phyloP scores from a whole-genome alignment of 2,888 invertebrate genomes.

The Acleris emargana region DNA sequence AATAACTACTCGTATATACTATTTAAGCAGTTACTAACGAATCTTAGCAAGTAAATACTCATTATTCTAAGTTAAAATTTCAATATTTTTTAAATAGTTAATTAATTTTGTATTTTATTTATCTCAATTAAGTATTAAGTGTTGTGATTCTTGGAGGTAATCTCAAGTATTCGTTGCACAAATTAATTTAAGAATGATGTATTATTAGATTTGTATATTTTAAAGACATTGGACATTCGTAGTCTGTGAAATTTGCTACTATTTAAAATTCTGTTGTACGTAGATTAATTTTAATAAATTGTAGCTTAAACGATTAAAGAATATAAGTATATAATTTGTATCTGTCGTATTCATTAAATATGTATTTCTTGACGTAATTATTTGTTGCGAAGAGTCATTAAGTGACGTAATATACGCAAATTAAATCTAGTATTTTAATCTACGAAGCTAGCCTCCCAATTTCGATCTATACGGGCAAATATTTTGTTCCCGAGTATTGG shows the following conservation, averaged over 20 bases:
- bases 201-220: conserved; percentile 11
- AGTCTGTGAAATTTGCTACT: neutral
- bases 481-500: too few species aligned
- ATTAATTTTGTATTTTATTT: conserved; percentile 7
- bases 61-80: conserved; percentile 26
- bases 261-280: conserved; percentile 10
- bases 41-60: conserved; percentile 33
- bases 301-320: neutral
- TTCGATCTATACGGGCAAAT: too few species aligned
- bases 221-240: neutral
- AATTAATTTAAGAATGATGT: conserved; percentile 21
- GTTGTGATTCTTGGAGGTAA: conserved; percentile 18
- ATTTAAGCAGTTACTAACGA: conserved; percentile 18
- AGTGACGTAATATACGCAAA: too few species aligned
- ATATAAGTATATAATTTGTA: too few species aligned
- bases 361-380: too few species aligned
- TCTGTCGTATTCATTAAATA: too few species aligned
- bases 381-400: too few species aligned
- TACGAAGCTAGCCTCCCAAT: too few species aligned
- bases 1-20: too few species aligned
- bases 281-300: neutral
- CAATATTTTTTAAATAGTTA: conserved; percentile 8
- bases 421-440: too few species aligned
- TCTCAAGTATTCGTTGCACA: conserved; percentile 34
- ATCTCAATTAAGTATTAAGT: conserved; percentile 10